Evolutionary conservation across 2,797 vertebrate genomes (phyloP).

Genomic region (Pseudomugil gertrudae): DNA sequence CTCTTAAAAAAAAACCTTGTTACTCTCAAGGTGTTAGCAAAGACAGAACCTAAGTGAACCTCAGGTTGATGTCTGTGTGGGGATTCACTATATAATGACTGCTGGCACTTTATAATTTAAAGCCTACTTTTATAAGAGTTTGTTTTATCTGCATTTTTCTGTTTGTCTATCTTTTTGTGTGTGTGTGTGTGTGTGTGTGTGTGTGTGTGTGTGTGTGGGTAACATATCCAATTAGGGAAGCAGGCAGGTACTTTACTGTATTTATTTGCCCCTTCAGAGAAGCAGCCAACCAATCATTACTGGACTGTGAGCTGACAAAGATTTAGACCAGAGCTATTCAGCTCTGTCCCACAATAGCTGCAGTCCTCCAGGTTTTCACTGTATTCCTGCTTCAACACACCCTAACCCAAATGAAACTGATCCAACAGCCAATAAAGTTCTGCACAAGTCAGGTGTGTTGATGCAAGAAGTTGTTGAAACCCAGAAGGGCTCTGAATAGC

Average conservation of each 20-base stretch:
- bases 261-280: constrained; percentile 29
- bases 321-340: too few relatives aligned
- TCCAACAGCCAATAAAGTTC: too few relatives aligned
- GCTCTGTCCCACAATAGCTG: too few relatives aligned
- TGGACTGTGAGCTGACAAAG: constrained; percentile 29
- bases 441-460: too few relatives aligned
- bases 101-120: constrained; percentile 52
- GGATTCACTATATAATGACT: constrained; percentile 51
- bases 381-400: too few relatives aligned
- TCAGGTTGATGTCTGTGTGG: constrained; percentile 50
- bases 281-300: constrained; percentile 52
- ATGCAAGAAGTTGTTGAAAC: too few relatives aligned
- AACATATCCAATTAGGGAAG: constrained; percentile 60
- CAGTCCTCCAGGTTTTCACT: too few relatives aligned
- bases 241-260: constrained; percentile 48
- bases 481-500: too few relatives aligned
- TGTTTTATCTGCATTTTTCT: constrained; percentile 42
- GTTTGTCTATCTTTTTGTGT: constrained; percentile 18
- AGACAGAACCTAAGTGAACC: constrained; percentile 57
- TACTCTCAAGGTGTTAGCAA: constrained; percentile 57
- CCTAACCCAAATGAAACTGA: too few relatives aligned
- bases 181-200: constrained; percentile 5
- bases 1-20: constrained; percentile 55
- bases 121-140: constrained; percentile 44
- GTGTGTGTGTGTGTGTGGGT: background rate